These are phyloP conservation scores for Panonychus citri DNA, from an alignment of 1,140 invertebrate species.

Conservation along the genomic window DNA sequence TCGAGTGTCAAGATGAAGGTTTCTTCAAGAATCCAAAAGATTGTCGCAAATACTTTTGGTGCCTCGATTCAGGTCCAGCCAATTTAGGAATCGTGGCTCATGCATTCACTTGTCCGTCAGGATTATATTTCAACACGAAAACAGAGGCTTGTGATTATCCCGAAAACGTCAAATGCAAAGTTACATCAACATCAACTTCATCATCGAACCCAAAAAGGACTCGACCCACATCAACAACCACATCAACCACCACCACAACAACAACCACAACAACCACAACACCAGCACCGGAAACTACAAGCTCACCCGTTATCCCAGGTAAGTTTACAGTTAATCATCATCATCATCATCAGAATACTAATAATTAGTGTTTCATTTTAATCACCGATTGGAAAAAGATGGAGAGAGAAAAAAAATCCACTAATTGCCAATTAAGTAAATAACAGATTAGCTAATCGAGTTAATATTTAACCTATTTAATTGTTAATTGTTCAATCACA, in stretches of 20 bases:
- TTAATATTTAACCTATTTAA: too few relatives aligned
- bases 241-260: conserved; percentile 9
- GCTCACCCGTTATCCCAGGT: neutral
- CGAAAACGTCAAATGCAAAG: conserved; percentile 50
- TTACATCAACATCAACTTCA: neutral
- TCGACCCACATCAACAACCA: conserved; percentile 4
- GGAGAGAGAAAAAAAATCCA: too few relatives aligned
- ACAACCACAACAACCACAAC: conserved; percentile 11
- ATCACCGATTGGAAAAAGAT: too few relatives aligned
- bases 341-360: too few relatives aligned
- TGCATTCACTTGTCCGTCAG: conserved; percentile 75
- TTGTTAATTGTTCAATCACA: too few relatives aligned
- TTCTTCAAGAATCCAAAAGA: conserved; percentile 77
- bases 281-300: conserved; percentile 6
- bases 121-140: conserved; percentile 65
- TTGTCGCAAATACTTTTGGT: conserved; percentile 88
- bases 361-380: too few relatives aligned
- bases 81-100: conserved; percentile 60
- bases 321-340: too few relatives aligned
- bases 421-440: too few relatives aligned
- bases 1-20: conserved; percentile 75
- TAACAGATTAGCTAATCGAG: too few relatives aligned
- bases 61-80: conserved; percentile 61
- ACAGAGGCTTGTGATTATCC: conserved; percentile 78
- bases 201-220: neutral